These are phyloP conservation scores for Diabrotica balteata DNA, from an alignment of 2,888 invertebrate species.

Conservation along the genomic window DNA sequence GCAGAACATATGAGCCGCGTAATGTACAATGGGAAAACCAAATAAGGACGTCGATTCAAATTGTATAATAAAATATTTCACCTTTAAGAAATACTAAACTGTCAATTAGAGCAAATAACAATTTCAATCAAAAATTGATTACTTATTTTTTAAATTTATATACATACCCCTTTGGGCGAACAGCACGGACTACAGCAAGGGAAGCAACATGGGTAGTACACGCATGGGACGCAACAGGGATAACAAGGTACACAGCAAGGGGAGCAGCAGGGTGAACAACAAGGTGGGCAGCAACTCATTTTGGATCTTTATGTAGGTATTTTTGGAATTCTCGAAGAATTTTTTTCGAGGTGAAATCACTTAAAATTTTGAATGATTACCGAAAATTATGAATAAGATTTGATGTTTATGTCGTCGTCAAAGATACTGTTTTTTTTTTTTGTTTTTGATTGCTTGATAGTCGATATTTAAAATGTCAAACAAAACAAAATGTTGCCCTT, in stretches of 20 bases:
- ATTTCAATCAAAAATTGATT: too few relatives aligned
- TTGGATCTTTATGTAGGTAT: neutral
- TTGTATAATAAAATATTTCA: too few relatives aligned
- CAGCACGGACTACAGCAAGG: constrained; percentile 41
- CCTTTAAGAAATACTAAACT: too few relatives aligned
- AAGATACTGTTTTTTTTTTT: neutral
- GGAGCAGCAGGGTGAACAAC: constrained; percentile 31
- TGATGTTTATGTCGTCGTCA: neutral
- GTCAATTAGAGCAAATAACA: too few relatives aligned
- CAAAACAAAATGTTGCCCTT: too few relatives aligned
- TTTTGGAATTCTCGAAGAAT: neutral
- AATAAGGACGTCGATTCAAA: too few relatives aligned
- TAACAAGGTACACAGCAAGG: constrained; percentile 37
- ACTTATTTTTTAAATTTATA: too few relatives aligned
- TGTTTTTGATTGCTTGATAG: too few relatives aligned
- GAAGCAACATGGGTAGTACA: constrained; percentile 39
- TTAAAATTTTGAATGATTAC: constrained; percentile 4
- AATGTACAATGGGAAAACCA: too few relatives aligned
- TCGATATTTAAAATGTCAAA: too few relatives aligned
- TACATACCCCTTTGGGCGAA: constrained; percentile 8
- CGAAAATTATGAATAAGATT: neutral
- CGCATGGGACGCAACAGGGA: constrained; percentile 41
- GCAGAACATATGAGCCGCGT: too few relatives aligned
- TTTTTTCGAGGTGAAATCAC: neutral
- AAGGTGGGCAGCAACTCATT: constrained; percentile 24